phyloP scores from a whole-genome alignment of 2,888 invertebrate genomes.

The Euproctis similis region DNA sequence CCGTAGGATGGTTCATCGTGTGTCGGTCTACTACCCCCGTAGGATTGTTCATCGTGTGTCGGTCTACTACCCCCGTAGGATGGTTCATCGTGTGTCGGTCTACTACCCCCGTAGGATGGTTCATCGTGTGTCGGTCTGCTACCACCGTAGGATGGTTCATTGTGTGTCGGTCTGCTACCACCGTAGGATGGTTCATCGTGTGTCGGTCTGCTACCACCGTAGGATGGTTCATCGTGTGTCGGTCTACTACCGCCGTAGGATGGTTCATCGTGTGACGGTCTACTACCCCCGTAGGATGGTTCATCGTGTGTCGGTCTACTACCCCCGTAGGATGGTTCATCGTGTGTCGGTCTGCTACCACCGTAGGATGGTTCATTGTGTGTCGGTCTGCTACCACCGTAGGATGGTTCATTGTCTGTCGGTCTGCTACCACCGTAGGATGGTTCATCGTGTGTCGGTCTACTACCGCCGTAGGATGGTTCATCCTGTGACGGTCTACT shows the following conservation, averaged over 20 bases:
- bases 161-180: background rate
- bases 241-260: background rate
- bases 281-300: slow-evolving; percentile 1
- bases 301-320: slow-evolving; percentile 2
- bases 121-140: slow-evolving; percentile 2
- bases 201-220: background rate
- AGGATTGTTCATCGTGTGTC: background rate
- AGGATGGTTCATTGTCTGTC: background rate
- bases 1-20: background rate
- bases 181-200: background rate
- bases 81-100: background rate
- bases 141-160: background rate
- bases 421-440: background rate
- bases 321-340: background rate
- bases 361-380: background rate
- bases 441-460: background rate
- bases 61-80: background rate
- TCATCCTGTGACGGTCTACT: background rate
- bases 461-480: slow-evolving; percentile 1
- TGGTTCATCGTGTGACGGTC: background rate
- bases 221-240: background rate
- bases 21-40: background rate
- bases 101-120: slow-evolving; percentile 1
- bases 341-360: background rate
- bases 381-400: slow-evolving; percentile 1